Evolutionary conservation across 2,113 vertebrate species (phyloP), one percentile per base, ranked within the genome.

Genomic region (Strix aluco): DNA sequence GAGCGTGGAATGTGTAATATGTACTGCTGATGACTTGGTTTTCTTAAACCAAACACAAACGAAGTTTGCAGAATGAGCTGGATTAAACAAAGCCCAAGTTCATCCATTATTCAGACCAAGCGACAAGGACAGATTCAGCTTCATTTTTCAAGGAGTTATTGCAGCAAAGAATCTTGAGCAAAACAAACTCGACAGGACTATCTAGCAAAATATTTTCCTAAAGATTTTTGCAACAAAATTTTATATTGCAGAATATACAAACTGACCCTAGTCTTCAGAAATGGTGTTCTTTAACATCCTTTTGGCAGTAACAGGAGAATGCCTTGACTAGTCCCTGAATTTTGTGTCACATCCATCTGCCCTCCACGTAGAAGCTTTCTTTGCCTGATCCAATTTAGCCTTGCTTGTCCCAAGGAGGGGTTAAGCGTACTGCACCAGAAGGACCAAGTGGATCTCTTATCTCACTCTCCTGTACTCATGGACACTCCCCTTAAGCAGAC

Each of bases 41-140:
- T 94, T 54, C 83, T 79, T 71, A 93, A 92, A 54, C 44, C 74
- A 88, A 89, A 94, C 40, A 82, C 52, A 92, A 95, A 83, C 2
- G 2, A 81, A 91, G 40, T 59, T 55, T 77, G 52, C 49, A 90
- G 84, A 80, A 83, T 13, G 36, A 94, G 81, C 18, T 47, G 55
- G 89, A 95, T 92, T 90, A 92, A 95, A 91, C 88, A 84, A 95
- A 86, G 59, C 55, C 38, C 47, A 90, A 89, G 25, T 85, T 75
- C 61, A 82, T 91, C 86, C 80, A 72, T 81, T 83, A 94, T 86
- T 85, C 79, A 94, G 65, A 62, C 70, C n/a, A 59, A 57, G 49
- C 0, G 1, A 78, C 57, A 79, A 83, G 67, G 57, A 38, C 42
- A 75, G 54, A 73, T 66, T 70, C 61, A 10, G 69, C 55, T 94